These are phyloP conservation scores for Cyanistes caeruleus DNA, from an alignment of 2,113 vertebrate genomes.

Conservation along the genomic window DNA sequence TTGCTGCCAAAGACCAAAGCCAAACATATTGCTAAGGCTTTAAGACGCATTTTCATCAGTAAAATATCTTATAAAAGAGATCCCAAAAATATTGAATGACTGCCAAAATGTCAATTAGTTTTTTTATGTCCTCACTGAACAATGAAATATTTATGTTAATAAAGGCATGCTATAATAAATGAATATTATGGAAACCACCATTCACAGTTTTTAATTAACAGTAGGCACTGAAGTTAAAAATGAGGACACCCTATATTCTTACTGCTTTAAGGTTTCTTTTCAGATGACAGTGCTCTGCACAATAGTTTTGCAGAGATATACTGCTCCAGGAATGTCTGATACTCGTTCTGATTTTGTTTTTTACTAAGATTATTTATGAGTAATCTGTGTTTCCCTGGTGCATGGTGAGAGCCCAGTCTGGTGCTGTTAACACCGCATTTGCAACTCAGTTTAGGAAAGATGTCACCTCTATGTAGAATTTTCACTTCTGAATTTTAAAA, in stretches of 20 bases:
- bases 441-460: background rate
- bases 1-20: slow-evolving; percentile 76
- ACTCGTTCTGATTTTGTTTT: background rate
- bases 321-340: background rate
- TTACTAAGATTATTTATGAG: background rate
- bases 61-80: slow-evolving; percentile 80
- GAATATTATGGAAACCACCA: slow-evolving; percentile 38
- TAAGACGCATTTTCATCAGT: slow-evolving; percentile 80
- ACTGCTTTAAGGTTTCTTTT: background rate
- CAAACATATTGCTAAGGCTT: slow-evolving; percentile 76
- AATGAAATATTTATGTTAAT: slow-evolving; percentile 66
- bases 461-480: background rate
- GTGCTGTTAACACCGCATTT: background rate
- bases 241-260: background rate
- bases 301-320: background rate
- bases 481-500: background rate
- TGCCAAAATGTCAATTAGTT: slow-evolving; percentile 69
- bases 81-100: slow-evolving; percentile 65
- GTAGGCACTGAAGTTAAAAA: slow-evolving; percentile 26
- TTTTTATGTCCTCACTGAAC: slow-evolving; percentile 64
- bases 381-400: background rate
- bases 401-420: background rate
- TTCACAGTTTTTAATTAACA: slow-evolving; percentile 65
- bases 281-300: background rate
- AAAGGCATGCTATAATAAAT: slow-evolving; percentile 50